Conservation (phyloP, 2,113 vertebrate species). For the Tichodroma muraria region DNA sequence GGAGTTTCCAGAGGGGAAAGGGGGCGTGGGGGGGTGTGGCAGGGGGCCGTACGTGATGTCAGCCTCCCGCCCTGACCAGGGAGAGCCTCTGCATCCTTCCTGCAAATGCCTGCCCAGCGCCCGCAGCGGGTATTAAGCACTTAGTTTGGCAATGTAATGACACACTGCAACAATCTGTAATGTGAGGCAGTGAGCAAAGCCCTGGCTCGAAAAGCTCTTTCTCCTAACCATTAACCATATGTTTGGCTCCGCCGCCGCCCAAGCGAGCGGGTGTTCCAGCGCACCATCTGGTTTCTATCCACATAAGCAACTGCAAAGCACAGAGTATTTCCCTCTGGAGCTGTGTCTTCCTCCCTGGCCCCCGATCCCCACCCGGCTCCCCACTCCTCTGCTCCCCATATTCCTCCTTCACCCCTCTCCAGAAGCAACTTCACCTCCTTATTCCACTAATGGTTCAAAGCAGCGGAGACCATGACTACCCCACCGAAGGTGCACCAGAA, state of each 20-base stretch:
- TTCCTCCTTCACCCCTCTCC: constrained; percentile 56
- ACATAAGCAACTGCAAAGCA: constrained; percentile 76
- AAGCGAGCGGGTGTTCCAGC: constrained; percentile 80
- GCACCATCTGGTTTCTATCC: constrained; percentile 90
- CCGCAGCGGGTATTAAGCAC: constrained; percentile 80
- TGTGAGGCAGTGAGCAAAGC: constrained; percentile 76
- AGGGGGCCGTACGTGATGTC: constrained; percentile 62
- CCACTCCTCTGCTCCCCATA: constrained; percentile 37
- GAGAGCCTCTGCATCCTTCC: constrained; percentile 67
- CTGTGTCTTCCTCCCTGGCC: constrained; percentile 43
- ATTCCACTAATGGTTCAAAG: background rate
- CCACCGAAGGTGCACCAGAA: constrained; percentile 17
- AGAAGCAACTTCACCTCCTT: constrained; percentile 45
- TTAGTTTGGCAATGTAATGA: constrained; percentile 82
- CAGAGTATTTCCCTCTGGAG: constrained; percentile 71
- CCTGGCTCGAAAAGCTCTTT: constrained; percentile 73
- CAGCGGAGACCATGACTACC: background rate
- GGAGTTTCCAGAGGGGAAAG: background rate
- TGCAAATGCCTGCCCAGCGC: constrained; percentile 70
- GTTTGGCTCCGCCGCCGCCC: constrained; percentile 74
- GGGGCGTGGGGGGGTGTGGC: background rate
- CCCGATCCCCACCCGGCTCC: constrained; percentile 18
- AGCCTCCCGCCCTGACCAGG: constrained; percentile 59
- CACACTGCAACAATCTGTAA: constrained; percentile 80
- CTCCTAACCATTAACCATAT: constrained; percentile 83